Base-by-base conservation (phyloP, 2,888 invertebrate genomes). In the Phengaris arion region DNA sequence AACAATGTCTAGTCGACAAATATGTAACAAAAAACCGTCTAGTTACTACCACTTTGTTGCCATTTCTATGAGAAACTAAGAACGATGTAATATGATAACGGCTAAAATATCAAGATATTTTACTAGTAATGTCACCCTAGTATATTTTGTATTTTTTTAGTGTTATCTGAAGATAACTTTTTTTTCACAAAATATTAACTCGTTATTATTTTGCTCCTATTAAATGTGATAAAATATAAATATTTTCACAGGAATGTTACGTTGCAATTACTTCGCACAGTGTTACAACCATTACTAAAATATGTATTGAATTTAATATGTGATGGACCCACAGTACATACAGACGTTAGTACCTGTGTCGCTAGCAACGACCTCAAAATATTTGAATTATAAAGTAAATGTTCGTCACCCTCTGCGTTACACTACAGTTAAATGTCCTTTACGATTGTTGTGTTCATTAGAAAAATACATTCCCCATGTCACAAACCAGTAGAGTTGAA, bases 301-400 rank as follows among this genome's bases (percentile, higher is more conserved):
- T 80, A 83, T 83, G 81, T 80, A 83, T 80, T 79, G 79, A 80
- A 80, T 81, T 76, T 79, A 75, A 78, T 79, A 78, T 79, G 81
- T 77, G 79, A 79, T 78, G 79, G 79, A 80, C 82, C 77, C 80
- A 80, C 78, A 78, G 79, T 77, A 77, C 75, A 75, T 22, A 59
- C 51, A 57, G 35, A 74, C 74, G 77, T 78, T 78, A 78, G 79
- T 78, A 79, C 77, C 77, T 78, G 79, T 77, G 75, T 75, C 76
- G 77, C 75, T 75, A 75, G 75, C 75, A 74, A 74, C 75, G 76
- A 78, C 76, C 74, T 72, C 75, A 75, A 75, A 76, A 77, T 77
- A 76, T 77, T 78, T 77, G 55, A 78, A 57, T 78, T 77, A 77
- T 79, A 77, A 74, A 77, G 76, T 75, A 69, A 74, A 52, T 78